Conservation (phyloP, 2,797 vertebrate species). For the Gobionotothen gibberifrons region DNA sequence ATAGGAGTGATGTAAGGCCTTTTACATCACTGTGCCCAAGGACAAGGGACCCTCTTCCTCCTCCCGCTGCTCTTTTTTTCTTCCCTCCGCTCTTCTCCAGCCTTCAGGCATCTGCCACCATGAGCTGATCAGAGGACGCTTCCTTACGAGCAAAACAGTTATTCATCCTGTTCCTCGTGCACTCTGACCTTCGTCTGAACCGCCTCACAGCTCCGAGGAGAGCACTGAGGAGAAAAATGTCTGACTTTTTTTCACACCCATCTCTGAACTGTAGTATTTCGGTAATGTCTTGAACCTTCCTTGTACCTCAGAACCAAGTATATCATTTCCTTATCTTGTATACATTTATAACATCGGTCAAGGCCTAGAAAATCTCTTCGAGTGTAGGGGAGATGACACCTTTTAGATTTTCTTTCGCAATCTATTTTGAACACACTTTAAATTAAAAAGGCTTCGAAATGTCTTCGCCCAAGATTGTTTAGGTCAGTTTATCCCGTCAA, state of each 20-base stretch:
- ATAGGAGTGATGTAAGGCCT: background rate
- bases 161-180: constrained; percentile 16
- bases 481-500: constrained; percentile 11
- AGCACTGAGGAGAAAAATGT: constrained; percentile 51
- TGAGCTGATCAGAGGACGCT: constrained; percentile 61
- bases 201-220: constrained; percentile 50
- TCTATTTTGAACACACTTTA: too few relatives aligned
- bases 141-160: constrained; percentile 37
- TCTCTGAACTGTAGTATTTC: constrained; percentile 19
- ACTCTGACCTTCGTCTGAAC: constrained; percentile 67
- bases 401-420: too few relatives aligned
- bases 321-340: background rate
- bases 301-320: background rate
- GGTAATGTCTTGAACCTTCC: constrained; percentile 23
- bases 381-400: too few relatives aligned
- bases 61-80: constrained; percentile 4
- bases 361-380: too few relatives aligned
- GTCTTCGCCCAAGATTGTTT: background rate
- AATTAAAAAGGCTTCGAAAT: too few relatives aligned
- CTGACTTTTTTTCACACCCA: constrained; percentile 17
- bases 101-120: constrained; percentile 53
- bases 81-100: background rate
- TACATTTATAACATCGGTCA: background rate
- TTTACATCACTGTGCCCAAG: background rate
- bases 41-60: background rate